These are phyloP conservation scores for Grallaria varia DNA, from an alignment of 2,113 vertebrate species.

Conservation along the genomic window DNA sequence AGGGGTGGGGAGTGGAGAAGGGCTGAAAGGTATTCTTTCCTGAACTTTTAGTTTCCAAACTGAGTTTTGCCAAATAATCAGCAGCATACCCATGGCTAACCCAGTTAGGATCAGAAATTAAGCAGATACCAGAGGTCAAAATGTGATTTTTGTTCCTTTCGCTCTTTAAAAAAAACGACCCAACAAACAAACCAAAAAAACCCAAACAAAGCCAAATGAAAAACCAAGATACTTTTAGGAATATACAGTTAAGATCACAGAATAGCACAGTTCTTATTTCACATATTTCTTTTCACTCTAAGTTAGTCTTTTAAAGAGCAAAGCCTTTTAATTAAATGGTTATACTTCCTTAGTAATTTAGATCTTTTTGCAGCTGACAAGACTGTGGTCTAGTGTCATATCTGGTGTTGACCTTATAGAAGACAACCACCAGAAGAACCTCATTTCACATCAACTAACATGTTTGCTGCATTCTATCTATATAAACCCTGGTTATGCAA, in stretches of 20 bases:
- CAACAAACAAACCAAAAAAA: too few species aligned
- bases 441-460: background rate
- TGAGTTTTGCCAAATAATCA: background rate
- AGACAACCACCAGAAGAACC: background rate
- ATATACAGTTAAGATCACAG: background rate
- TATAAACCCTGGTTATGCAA: background rate
- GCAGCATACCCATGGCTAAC: background rate
- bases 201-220: background rate
- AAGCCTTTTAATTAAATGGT: background rate
- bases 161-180: background rate
- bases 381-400: background rate
- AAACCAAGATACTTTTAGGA: background rate
- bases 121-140: background rate
- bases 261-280: background rate
- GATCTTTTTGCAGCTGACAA: background rate
- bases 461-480: background rate
- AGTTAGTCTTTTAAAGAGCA: background rate
- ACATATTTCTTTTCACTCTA: background rate
- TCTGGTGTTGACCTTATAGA: background rate
- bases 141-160: background rate
- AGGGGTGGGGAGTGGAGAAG: background rate
- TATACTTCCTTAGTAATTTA: background rate
- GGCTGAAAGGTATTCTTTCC: background rate
- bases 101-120: background rate
- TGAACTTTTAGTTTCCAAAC: background rate